Evolutionary conservation across 1,140 invertebrate genomes (phyloP), one percentile per base, ranked within the genome.

Genomic region (Nixonia krombeini): DNA sequence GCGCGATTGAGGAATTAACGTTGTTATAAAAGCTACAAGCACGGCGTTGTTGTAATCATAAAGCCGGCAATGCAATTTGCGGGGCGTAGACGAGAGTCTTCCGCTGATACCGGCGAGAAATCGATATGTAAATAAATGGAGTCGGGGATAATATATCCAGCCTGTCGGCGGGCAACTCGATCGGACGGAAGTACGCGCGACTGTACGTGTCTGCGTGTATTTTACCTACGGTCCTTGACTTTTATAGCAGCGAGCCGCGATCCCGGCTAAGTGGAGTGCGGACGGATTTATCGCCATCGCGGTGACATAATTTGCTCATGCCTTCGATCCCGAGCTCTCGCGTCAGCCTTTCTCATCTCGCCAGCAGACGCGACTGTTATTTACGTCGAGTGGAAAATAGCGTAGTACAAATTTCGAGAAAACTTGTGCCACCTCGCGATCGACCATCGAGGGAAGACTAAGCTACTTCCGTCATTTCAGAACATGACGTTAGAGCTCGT

Each of bases 141-240:
- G 35, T 45, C 44, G 41, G 38, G 25, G 28, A 45, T 51, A 51
- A 70, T 65, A 59, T 70, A 65, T 62, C 42, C 40, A 47, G 33
- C 35, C 69, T 58, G 68, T 73, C 67, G 57, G 40, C 58, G 58
- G 38, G 51, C 45, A 46, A 45, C 21, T 66, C 64, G 58, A 71
- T 71, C 64, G 35, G 44, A 51, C 64, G 69, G 58, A 69, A 63
- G 58, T 67, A 61, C 64, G 57, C 52, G 57, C 55, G 55, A 52
- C 56, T 55, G 18, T 50, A 58, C 52, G 66, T 46, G 45, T 57
- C 31, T 41, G 29, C 55, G 51, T 52, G 44, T 64, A 56, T 70
- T 69, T 69, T 62, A 58, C 58, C 58, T 58, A 58, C 65, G 65
- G 58, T 62, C 45, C 65, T 62, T 62, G 65, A 69, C 58, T 69